Percentiles rank a stretch among this genome's conserved stretches.
Evolutionary conservation across 2,888 invertebrate genomes (phyloP).

Genomic region (Campoplex nolae): DNA sequence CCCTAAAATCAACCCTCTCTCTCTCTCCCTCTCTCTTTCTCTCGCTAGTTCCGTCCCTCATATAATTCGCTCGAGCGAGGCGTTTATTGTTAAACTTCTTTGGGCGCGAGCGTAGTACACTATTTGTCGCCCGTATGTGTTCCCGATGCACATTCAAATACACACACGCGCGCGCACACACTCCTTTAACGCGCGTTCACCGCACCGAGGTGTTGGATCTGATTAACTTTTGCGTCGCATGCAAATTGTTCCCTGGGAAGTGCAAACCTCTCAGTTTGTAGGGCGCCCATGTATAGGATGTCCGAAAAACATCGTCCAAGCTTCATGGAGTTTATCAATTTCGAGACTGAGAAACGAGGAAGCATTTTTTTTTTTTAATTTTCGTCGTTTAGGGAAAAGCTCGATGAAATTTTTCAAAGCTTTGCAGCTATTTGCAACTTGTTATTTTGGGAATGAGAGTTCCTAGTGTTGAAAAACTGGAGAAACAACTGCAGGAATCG

Average conservation of each 20-base stretch:
- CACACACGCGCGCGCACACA: slow-evolving; percentile 1
- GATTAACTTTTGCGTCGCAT: slow-evolving; percentile 82
- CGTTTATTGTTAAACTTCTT: slow-evolving; percentile 63
- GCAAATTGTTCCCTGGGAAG: slow-evolving; percentile 78
- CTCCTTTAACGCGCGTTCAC: slow-evolving; percentile 63
- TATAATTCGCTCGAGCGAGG: slow-evolving; percentile 13
- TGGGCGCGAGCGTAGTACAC: slow-evolving; percentile 22
- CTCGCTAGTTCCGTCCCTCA: neutral
- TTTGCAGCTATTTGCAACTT: neutral
- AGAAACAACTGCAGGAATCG: no score
- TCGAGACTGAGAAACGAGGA: neutral
- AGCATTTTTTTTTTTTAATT: neutral
- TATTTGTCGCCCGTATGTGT: slow-evolving; percentile 20
- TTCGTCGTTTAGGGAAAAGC: neutral
- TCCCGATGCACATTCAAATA: slow-evolving; percentile 33
- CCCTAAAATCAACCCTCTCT: neutral
- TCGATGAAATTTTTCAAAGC: neutral
- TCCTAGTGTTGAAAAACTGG: no score
- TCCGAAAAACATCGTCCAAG: neutral
- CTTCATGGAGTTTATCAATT: neutral
- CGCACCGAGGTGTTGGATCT: slow-evolving; percentile 79
- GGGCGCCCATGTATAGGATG: neutral
- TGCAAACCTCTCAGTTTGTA: slow-evolving; percentile 53
- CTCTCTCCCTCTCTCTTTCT: no score
- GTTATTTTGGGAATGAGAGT: neutral